Evolutionary conservation across 2,888 invertebrate genomes (phyloP).

Genomic region (Cancer borealis): DNA sequence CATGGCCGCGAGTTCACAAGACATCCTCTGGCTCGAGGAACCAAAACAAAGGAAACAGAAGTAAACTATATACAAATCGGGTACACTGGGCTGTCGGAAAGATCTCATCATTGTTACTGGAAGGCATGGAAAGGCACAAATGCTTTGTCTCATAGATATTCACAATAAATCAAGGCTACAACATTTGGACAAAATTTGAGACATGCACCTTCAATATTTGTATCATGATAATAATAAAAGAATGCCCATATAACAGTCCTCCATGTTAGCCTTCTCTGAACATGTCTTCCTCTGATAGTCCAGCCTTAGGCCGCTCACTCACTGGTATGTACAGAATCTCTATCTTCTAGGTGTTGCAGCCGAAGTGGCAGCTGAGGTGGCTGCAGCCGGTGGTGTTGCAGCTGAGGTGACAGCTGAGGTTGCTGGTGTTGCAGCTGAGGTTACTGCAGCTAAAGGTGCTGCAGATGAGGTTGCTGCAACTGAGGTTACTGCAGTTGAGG

Average conservation of each 20-base stretch:
- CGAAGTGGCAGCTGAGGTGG: constrained; percentile 62
- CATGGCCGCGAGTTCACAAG: constrained; percentile 72
- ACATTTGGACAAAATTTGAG: constrained; percentile 76
- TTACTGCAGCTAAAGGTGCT: constrained; percentile 54
- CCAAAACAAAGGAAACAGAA: constrained; percentile 64
- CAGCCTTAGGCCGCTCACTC: constrained; percentile 72
- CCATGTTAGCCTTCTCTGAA: constrained; percentile 74
- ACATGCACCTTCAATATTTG: constrained; percentile 76
- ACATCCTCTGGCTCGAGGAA: constrained; percentile 70
- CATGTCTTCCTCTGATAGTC: constrained; percentile 73
- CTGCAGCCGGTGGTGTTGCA: constrained; percentile 48
- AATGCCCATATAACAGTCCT: constrained; percentile 74
- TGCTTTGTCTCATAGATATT: constrained; percentile 76
- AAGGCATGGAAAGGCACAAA: constrained; percentile 76
- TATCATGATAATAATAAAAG: constrained; percentile 76
- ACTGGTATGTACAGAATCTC: constrained; percentile 73
- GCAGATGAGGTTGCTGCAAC: constrained; percentile 60
- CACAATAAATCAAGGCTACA: constrained; percentile 76
- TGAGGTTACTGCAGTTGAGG: constrained; percentile 52
- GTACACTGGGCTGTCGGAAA: constrained; percentile 74
- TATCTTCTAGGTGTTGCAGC: constrained; percentile 70
- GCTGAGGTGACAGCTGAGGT: constrained; percentile 55
- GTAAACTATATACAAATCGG: constrained; percentile 74
- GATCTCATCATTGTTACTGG: constrained; percentile 75
- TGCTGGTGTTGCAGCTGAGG: constrained; percentile 60